Evolutionary conservation across 2,113 vertebrate species (phyloP).

Genomic region (Benitochromis conjunctus): DNA sequence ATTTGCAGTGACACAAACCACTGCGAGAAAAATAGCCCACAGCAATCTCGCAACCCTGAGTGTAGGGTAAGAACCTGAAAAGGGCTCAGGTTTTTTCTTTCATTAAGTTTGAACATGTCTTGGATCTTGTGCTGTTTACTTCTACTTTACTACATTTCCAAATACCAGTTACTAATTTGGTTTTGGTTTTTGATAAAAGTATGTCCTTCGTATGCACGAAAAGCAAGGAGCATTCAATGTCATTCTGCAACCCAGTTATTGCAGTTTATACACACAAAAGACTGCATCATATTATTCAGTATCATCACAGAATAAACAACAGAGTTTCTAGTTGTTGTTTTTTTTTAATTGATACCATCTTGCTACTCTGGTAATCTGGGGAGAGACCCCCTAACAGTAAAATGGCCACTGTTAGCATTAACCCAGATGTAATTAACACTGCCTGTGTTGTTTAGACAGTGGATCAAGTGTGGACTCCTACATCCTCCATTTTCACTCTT

Average conservation of each 20-base stretch:
- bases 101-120: not conserved
- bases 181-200: no score
- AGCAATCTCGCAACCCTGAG: not conserved
- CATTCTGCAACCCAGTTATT: not conserved
- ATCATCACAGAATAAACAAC: not conserved
- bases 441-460: conserved; percentile 42
- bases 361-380: not conserved
- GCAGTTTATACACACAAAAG: not conserved
- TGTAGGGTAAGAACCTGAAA: not conserved
- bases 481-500: conserved; percentile 1
- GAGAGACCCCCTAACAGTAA: not conserved
- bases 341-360: not conserved
- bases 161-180: not conserved
- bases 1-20: not conserved
- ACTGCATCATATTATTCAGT: not conserved
- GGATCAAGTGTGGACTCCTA: conserved; percentile 33
- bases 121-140: not conserved
- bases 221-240: not conserved
- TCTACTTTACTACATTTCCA: not conserved
- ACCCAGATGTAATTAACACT: conserved; percentile 55
- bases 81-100: not conserved
- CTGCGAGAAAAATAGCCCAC: not conserved
- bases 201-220: no score
- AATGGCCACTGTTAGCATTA: conserved; percentile 13
- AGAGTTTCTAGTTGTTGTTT: not conserved